Evolutionary conservation across 2,113 vertebrate species (phyloP).

Genomic region (Oenanthe oenanthe): DNA sequence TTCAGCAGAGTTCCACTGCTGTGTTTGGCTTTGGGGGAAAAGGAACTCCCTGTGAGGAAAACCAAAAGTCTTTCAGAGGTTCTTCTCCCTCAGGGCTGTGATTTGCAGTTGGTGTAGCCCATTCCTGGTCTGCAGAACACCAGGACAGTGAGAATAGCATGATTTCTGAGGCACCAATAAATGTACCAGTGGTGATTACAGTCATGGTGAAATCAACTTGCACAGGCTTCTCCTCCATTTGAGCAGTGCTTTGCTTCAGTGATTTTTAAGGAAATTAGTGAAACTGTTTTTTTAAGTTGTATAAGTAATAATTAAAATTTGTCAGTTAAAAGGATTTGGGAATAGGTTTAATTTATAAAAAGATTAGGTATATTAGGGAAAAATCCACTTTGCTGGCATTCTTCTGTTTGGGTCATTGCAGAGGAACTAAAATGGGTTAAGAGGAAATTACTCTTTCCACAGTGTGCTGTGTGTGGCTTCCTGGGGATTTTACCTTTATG

Average conservation of each 20-base stretch:
- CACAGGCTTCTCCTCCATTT: not conserved
- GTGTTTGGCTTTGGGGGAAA: not conserved
- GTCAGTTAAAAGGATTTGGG: not conserved
- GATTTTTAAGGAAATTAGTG: not conserved
- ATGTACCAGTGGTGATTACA: not conserved
- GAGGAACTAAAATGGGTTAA: not conserved
- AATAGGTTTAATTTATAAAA: not conserved
- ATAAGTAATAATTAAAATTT: not conserved
- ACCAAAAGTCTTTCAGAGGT: rapidly evolving
- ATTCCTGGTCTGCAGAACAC: not conserved
- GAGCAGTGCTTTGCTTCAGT: not conserved
- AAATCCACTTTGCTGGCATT: not conserved
- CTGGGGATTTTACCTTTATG: not conserved
- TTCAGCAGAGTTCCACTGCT: not conserved
- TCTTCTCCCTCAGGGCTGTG: not conserved
- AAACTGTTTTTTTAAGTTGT: not conserved
- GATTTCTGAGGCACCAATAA: not conserved
- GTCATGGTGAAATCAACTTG: not conserved
- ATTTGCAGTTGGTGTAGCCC: not conserved
- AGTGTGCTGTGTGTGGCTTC: not conserved
- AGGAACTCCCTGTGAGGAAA: not conserved
- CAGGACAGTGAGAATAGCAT: not conserved
- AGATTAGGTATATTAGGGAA: rapidly evolving
- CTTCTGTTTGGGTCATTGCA: not conserved
- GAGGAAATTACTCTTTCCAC: not conserved